Evolutionary conservation across 2,888 invertebrate genomes (phyloP).

Genomic region (Kuschelorhynchus macadamiae): DNA sequence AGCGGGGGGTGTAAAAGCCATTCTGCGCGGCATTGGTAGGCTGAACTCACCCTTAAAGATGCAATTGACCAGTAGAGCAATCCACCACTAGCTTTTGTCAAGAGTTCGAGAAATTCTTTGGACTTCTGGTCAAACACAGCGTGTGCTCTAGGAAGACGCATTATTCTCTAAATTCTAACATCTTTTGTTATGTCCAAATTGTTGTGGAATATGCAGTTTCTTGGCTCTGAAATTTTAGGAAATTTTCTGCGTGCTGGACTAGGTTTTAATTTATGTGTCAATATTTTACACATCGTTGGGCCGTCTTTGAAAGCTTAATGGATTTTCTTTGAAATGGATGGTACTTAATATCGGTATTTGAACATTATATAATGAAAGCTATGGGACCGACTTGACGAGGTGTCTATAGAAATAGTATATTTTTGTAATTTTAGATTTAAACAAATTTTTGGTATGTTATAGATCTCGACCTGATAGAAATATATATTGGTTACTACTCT

Average conservation of each 20-base stretch:
- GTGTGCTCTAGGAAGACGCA: conserved; percentile 31
- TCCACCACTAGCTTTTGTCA: conserved; percentile 6
- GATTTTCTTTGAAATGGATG: conserved; percentile 1
- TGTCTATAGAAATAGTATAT: no score
- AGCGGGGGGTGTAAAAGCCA: conserved; percentile 63
- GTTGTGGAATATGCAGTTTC: conserved; percentile 40
- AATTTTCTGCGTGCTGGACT: conserved; percentile 29
- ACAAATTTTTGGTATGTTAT: no score
- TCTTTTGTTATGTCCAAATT: conserved; percentile 36
- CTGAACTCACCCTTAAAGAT: conserved; percentile 54
- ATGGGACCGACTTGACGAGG: no score
- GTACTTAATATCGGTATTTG: neutral
- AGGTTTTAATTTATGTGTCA: conserved; percentile 34
- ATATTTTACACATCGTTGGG: conserved; percentile 18
- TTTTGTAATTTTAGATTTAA: no score
- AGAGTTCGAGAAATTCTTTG: conserved; percentile 5
- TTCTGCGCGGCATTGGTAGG: conserved; percentile 64
- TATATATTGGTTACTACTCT: no score
- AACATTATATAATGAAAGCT: no score
- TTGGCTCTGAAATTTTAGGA: conserved; percentile 38
- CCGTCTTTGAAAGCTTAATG: conserved; percentile 9
- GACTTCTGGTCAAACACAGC: conserved; percentile 17
- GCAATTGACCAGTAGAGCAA: neutral
- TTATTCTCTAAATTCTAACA: conserved; percentile 35
- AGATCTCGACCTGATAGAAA: no score